phyloP scores from a whole-genome alignment of 92 coral and sea anemone genomes.

The Muricea muricata region DNA sequence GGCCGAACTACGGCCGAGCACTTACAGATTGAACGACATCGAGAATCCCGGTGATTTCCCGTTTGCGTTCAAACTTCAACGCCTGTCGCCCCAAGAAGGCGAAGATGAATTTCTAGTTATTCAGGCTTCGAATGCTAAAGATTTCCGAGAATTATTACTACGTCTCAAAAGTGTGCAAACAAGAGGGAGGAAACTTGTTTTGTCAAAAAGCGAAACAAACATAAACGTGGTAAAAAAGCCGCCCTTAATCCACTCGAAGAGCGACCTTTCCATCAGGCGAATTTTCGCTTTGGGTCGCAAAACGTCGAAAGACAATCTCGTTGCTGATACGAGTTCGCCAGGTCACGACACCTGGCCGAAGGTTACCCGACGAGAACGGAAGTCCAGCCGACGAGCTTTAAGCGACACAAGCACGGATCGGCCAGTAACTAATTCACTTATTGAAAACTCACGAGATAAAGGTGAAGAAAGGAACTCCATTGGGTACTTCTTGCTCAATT shows the following conservation, averaged over 20 bases:
- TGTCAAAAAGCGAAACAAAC: slow-evolving; percentile 19
- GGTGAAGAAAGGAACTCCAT: slow-evolving; percentile 2
- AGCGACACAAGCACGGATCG: slow-evolving; percentile 34
- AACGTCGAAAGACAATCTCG: slow-evolving; percentile 26
- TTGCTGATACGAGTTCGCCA: slow-evolving; percentile 1
- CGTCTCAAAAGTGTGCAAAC: neutral
- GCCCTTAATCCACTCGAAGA: slow-evolving; percentile 27
- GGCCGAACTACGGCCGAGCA: slow-evolving; percentile 26
- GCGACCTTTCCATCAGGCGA: slow-evolving; percentile 31
- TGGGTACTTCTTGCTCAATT: slow-evolving; percentile 69
- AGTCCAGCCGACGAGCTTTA: slow-evolving; percentile 31
- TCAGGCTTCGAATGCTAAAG: slow-evolving; percentile 48
- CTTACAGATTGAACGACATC: slow-evolving; percentile 29
- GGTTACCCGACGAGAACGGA: slow-evolving; percentile 32
- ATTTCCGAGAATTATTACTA: slow-evolving; percentile 26
- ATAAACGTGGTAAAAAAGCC: slow-evolving; percentile 3
- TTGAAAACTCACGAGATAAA: slow-evolving; percentile 3
- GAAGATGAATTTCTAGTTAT: slow-evolving; percentile 23
- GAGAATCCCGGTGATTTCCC: slow-evolving; percentile 46
- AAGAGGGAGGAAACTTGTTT: neutral
- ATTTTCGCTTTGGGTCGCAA: slow-evolving; percentile 29
- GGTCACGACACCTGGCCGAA: slow-evolving; percentile 51
- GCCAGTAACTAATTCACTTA: slow-evolving; percentile 20
- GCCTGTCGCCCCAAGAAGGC: neutral
- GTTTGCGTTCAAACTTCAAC: slow-evolving; percentile 35